These are phyloP conservation scores for Hedya salicella DNA, from an alignment of 2,888 invertebrate species.

Conservation along the genomic window DNA sequence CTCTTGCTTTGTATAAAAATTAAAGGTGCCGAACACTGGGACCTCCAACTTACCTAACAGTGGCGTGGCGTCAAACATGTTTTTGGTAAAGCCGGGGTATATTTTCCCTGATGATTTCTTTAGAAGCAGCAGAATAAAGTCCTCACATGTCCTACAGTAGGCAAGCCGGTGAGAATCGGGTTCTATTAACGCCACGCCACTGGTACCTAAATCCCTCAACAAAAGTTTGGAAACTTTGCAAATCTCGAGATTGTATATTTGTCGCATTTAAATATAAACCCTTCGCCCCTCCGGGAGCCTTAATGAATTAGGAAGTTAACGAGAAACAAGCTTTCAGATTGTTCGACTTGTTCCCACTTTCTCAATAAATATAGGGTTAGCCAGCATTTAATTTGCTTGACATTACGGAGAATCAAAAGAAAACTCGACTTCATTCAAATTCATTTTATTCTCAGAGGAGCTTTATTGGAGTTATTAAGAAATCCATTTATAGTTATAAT, in stretches of 20 bases:
- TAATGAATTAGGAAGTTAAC: conserved; percentile 36
- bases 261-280: conserved; percentile 28
- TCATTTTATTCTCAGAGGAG: background rate
- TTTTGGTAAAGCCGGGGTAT: too few relatives aligned
- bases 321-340: conserved; percentile 27
- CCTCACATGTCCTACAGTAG: too few relatives aligned
- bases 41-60: too few relatives aligned
- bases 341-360: conserved; percentile 20
- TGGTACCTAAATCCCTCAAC: too few relatives aligned
- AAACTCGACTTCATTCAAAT: background rate
- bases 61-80: too few relatives aligned
- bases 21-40: too few relatives aligned
- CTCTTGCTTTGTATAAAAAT: too few relatives aligned
- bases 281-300: conserved; percentile 10
- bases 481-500: too few relatives aligned
- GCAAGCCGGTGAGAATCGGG: background rate
- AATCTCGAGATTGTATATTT: conserved; percentile 22
- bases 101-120: too few relatives aligned
- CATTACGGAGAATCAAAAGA: background rate
- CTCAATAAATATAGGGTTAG: conserved; percentile 32
- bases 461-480: too few relatives aligned
- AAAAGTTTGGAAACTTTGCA: conserved; percentile 18
- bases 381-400: background rate
- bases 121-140: too few relatives aligned
- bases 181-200: too few relatives aligned